Percentiles rank a stretch among this genome's conserved stretches.
These are phyloP conservation scores for Tokudaia muenninki DNA, from an alignment of 2,797 vertebrate species.

Conservation along the genomic window DNA sequence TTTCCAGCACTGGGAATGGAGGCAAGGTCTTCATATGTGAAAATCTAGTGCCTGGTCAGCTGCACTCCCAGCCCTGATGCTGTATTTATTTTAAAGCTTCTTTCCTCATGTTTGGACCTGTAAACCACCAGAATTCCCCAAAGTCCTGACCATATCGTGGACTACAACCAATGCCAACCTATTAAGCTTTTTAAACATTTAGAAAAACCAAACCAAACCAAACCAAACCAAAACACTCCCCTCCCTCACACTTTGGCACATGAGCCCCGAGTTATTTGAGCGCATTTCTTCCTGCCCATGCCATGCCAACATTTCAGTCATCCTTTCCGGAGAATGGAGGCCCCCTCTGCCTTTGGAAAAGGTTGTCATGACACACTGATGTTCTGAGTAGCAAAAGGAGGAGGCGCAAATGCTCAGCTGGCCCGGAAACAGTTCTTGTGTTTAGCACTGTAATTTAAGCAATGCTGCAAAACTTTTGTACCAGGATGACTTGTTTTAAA, in stretches of 20 bases:
- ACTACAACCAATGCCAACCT: slow-evolving; percentile 77
- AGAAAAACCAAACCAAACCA: slow-evolving; percentile 61
- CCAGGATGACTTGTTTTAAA: slow-evolving; percentile 80
- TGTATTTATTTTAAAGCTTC: slow-evolving; percentile 25
- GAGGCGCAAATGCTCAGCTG: slow-evolving; percentile 75
- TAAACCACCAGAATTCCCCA: slow-evolving; percentile 71
- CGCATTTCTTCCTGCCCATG: slow-evolving; percentile 58
- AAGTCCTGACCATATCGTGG: slow-evolving; percentile 42
- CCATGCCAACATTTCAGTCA: slow-evolving; percentile 67
- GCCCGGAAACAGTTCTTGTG: slow-evolving; percentile 50
- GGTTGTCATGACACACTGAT: slow-evolving; percentile 69
- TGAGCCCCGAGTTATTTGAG: slow-evolving; percentile 82
- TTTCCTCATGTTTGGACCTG: slow-evolving; percentile 6
- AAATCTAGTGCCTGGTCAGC: background rate
- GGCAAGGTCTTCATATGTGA: background rate
- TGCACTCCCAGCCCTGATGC: background rate
- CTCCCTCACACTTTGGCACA: slow-evolving; percentile 87
- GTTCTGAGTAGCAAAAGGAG: slow-evolving; percentile 79
- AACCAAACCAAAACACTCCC: background rate
- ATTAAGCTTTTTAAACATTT: slow-evolving; percentile 74
- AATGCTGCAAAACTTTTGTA: slow-evolving; percentile 61
- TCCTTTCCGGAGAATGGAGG: slow-evolving; percentile 58
- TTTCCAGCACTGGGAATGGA: background rate
- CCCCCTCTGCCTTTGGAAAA: slow-evolving; percentile 72
- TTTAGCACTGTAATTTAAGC: slow-evolving; percentile 71